Evolutionary conservation across 2,797 vertebrate genomes (phyloP), one percentile per base, ranked within the genome.

Genomic region (Rhinophrynus dorsalis): DNA sequence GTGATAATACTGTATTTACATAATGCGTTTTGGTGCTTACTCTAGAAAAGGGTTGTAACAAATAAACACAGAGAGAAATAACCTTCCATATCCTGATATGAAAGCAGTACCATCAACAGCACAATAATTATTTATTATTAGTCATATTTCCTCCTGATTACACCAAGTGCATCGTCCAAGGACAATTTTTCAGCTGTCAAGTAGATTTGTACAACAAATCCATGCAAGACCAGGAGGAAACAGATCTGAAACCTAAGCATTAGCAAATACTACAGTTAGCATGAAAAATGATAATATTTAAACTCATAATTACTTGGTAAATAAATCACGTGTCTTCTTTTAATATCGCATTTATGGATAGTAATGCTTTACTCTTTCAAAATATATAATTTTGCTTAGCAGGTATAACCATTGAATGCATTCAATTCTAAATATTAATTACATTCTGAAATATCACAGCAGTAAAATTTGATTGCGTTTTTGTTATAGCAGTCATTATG

Each of bases 161-260:
- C 64, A 77, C 62, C 58, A 79, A 56, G 33, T 70, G 42, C 74
- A 77, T 71, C 63, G 80, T 80, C 76, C 81, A 84, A 86, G 77
- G 74, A 69, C 67, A 66, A 78, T 67, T 84, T 67, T 84, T 79
- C 78, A 75, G 55, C 78, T 77, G 76, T 76, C 80, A 72, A 62
- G 75, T 75, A 83, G 74, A 82, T 81, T 76, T 85, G 62, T 78
- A 77, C 60, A 80, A 82, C 76, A 79, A 82, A 84, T 76, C 67
- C 80, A 75, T 78, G 79, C 0, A 72, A 66, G 78, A 72, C 70
- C 67, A 76, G 78, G 82, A 80, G 83, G 79, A 44, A 67, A 81
- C 74, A 78, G 60, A 81, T 64, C 77, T 66, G 69, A 80, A 83
- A 83, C 79, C 64, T 79, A 75, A 82, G 80, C 68, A 72, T 76